Base-by-base conservation (phyloP, 1,140 invertebrate species). In the Goniozus legneri region DNA sequence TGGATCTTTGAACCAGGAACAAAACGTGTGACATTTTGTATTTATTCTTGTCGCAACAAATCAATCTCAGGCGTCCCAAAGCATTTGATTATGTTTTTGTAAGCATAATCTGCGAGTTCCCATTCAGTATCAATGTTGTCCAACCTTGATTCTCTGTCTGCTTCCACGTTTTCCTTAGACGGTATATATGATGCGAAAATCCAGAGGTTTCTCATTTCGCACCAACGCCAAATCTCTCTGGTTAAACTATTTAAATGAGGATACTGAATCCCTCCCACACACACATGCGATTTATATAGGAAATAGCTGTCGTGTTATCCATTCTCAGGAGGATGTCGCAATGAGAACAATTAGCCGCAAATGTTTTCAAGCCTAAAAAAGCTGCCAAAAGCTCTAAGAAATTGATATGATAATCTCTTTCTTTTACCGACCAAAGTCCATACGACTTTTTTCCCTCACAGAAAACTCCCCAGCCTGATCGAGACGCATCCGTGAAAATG, bases 21-120 rank as follows among this genome's bases (percentile, higher is more conserved):
- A 15, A 3, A 24, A 43, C 22, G 3, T 20, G 2, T 19, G 6
- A 8, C 47, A 49, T 43, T 49, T 49, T 10, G 4, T n/a, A 32
- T 50, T 50, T 1, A 14, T 1, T 7, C 19, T 20, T 1, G 22
- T 24, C 0, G 40, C 47, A 34, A 50, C 8, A 49, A 13, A 19
- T 49, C 40, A 8, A 49, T 27, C 10, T 18, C 15, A 8, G 31
- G 21, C 2, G 10, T 8, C 7, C 40, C 20, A n/a, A 44, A 39
- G 2, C 13, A 1, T 6, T 27, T 14, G 19, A 4, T 2, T n/a
- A 49, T 33, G 12, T 21, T 22, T 8, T 2, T 22, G 30, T 36
- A 22, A 3, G 12, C 8, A 7, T 10, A 15, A 2, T 10, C 8
- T 10, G 4, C 15, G 0, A 48, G 18, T 3, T 48, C 47, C 12